These are phyloP conservation scores for Arnoldichthys spilopterus DNA, from an alignment of 2,797 vertebrate species.

Conservation along the genomic window DNA sequence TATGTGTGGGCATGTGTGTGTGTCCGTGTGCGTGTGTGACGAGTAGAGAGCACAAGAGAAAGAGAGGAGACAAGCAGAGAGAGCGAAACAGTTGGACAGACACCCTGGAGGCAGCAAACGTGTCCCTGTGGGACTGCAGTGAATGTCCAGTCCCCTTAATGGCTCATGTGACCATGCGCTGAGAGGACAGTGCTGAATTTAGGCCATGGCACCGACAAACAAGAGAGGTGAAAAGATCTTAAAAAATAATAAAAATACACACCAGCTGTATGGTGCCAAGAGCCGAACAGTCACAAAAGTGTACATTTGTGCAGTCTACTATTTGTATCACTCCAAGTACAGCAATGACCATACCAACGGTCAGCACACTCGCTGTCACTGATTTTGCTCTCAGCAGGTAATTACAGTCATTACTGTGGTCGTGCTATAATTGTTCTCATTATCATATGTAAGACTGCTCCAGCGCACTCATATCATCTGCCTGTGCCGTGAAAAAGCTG, in stretches of 20 bases:
- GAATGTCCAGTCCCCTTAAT: conserved; percentile 34
- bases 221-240: conserved; percentile 4
- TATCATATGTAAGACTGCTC: conserved; percentile 19
- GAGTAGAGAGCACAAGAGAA: not conserved
- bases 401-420: conserved; percentile 30
- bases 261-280: not conserved
- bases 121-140: conserved; percentile 37
- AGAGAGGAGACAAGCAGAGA: not conserved
- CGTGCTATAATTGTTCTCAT: conserved; percentile 29
- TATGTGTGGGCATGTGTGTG: not conserved
- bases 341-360: conserved; percentile 10
- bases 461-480: conserved; percentile 25
- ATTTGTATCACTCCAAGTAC: not conserved
- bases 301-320: not conserved
- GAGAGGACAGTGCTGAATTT: conserved; percentile 35
- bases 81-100: conserved; percentile 25
- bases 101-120: conserved; percentile 6
- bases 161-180: conserved; percentile 12
- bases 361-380: conserved; percentile 17
- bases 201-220: conserved; percentile 29
- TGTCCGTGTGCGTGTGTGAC: not conserved
- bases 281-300: conserved; percentile 1
- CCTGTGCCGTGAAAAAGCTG: conserved; percentile 30
- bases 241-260: not conserved
- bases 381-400: conserved; percentile 30